A percentile compares a stretch with the other conserved stretches of the same genome.
phyloP scores from a whole-genome alignment of 2,888 invertebrate genomes.

The Auanema sp. region DNA sequence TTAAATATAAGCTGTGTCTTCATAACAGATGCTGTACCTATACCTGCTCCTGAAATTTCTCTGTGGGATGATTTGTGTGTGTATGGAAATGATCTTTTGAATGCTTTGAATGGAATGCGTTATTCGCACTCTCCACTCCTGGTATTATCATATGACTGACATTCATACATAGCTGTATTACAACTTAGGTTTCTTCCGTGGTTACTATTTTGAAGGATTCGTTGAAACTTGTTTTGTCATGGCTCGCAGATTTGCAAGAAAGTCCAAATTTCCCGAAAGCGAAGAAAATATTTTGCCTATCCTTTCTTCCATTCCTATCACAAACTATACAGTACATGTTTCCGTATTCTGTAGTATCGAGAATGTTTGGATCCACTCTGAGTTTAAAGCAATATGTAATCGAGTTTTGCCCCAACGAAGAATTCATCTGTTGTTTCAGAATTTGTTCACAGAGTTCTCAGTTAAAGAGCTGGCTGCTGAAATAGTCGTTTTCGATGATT shows the following conservation, averaged over 20 bases:
- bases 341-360: conserved; percentile 27
- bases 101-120: conserved; percentile 55
- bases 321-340: conserved; percentile 33
- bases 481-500: too few relatives aligned
- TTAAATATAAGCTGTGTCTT: background rate
- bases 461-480: too few relatives aligned
- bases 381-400: conserved; percentile 40
- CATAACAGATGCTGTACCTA: conserved; percentile 26
- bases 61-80: conserved; percentile 61
- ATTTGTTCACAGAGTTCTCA: too few relatives aligned
- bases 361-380: conserved; percentile 35
- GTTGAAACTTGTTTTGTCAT: conserved; percentile 35
- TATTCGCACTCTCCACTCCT: conserved; percentile 50
- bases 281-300: conserved; percentile 34
- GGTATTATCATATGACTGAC: conserved; percentile 23
- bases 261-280: conserved; percentile 34
- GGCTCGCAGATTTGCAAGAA: conserved; percentile 38
- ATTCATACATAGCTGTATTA: background rate
- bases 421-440: too few relatives aligned
- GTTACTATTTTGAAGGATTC: conserved; percentile 36
- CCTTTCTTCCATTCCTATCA: conserved; percentile 36
- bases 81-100: conserved; percentile 55
- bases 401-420: too few relatives aligned
- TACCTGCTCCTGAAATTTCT: conserved; percentile 53
- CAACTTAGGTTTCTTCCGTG: conserved; percentile 32